These are phyloP conservation scores for Anas georgica DNA, from an alignment of 2,797 vertebrate species.

Conservation along the genomic window DNA sequence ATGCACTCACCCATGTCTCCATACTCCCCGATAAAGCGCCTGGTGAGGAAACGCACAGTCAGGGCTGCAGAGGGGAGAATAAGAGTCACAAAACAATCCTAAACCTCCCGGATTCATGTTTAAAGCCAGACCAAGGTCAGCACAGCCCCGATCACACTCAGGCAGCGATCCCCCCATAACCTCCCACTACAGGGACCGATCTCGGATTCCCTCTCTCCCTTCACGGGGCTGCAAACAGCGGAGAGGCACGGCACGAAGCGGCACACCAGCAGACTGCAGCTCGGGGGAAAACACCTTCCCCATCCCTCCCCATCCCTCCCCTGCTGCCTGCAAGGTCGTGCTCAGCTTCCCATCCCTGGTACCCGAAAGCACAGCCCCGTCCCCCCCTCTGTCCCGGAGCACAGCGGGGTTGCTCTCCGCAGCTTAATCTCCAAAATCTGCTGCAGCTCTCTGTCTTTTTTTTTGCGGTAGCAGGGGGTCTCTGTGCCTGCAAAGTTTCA, in stretches of 20 bases:
- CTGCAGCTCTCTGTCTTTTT: background rate
- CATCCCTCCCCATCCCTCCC: fast-evolving
- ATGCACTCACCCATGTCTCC: constrained; percentile 85
- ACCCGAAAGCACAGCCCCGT: background rate
- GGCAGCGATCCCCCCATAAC: background rate
- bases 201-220: background rate
- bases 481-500: background rate
- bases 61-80: constrained; percentile 77
- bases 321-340: background rate
- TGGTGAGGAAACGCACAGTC: constrained; percentile 88
- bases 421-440: background rate
- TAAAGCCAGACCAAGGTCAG: background rate
- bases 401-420: background rate
- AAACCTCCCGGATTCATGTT: background rate
- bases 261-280: background rate
- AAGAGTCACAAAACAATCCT: background rate
- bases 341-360: background rate
- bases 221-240: background rate
- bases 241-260: background rate
- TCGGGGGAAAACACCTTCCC: background rate
- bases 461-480: fast-evolving
- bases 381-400: background rate
- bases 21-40: constrained; percentile 91
- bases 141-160: background rate
- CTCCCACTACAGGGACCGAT: fast-evolving